These are phyloP conservation scores for Spermophilus dauricus DNA, from an alignment of 2,113 vertebrate species.

Conservation along the genomic window DNA sequence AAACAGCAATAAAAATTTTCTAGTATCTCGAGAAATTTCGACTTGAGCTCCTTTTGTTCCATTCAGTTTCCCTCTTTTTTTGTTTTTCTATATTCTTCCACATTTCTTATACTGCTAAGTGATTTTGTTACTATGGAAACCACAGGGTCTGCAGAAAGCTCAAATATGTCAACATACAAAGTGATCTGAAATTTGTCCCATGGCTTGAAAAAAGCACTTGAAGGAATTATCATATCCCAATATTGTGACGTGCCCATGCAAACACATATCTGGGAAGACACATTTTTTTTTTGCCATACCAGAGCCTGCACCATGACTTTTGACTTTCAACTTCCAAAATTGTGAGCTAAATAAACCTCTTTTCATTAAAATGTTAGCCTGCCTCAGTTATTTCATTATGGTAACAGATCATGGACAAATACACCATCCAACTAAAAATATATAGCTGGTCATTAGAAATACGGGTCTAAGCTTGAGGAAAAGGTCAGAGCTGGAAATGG, in stretches of 20 bases:
- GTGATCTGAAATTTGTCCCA: slow-evolving; percentile 66
- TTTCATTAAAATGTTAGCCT: not conserved
- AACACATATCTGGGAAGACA: not conserved
- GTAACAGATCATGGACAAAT: not conserved
- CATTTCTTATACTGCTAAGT: slow-evolving; percentile 62
- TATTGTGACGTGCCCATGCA: not conserved
- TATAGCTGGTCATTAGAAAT: not conserved
- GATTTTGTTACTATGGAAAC: slow-evolving; percentile 79
- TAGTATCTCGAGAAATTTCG: slow-evolving; percentile 39
- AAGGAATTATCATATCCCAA: not conserved
- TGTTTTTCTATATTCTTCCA: slow-evolving; percentile 41
- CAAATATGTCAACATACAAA: slow-evolving; percentile 66
- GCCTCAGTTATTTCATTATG: not conserved
- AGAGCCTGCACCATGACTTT: not conserved
- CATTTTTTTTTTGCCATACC: not conserved
- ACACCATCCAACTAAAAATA: not conserved
- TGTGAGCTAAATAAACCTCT: not conserved
- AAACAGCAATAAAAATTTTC: slow-evolving; percentile 46
- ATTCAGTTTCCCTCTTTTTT: slow-evolving; percentile 41
- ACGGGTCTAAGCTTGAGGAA: not conserved
- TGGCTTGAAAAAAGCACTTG: slow-evolving; percentile 51
- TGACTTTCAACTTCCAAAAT: too few relatives aligned
- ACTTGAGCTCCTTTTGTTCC: slow-evolving; percentile 57
- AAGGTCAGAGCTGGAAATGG: not conserved
- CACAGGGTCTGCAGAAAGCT: slow-evolving; percentile 54